Evolutionary conservation across 2,113 vertebrate species (phyloP).

Genomic region (Setophaga petechia): DNA sequence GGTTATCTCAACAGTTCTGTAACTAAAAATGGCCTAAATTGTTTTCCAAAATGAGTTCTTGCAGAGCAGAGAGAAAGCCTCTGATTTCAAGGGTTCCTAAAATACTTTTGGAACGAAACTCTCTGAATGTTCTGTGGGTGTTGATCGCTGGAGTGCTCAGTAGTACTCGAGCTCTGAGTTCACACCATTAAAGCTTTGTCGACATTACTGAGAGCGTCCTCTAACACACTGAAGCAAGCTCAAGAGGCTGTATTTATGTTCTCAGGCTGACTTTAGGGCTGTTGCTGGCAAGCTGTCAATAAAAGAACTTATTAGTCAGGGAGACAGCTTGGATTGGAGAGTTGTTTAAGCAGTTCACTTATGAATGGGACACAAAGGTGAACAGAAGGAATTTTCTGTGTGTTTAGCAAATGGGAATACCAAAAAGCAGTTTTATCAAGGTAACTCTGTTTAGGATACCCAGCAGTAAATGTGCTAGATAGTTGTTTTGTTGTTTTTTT

Average conservation of each 20-base stretch:
- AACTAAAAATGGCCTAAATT: slow-evolving; percentile 48
- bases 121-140: slow-evolving; percentile 46
- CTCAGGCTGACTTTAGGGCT: slow-evolving; percentile 61
- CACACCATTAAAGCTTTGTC: slow-evolving; percentile 60
- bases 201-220: slow-evolving; percentile 32
- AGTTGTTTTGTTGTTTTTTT: background rate
- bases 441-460: background rate
- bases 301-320: slow-evolving; percentile 46
- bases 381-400: background rate
- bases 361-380: slow-evolving; percentile 40
- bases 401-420: background rate
- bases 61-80: slow-evolving; percentile 56
- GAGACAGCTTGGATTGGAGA: slow-evolving; percentile 43
- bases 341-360: slow-evolving; percentile 10
- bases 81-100: slow-evolving; percentile 67
- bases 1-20: slow-evolving; percentile 37
- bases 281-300: slow-evolving; percentile 55
- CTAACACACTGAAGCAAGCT: slow-evolving; percentile 30
- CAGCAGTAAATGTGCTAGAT: background rate
- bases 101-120: slow-evolving; percentile 47
- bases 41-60: slow-evolving; percentile 49
- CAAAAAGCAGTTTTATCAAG: background rate
- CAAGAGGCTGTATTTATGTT: slow-evolving; percentile 61
- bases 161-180: slow-evolving; percentile 38
- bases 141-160: slow-evolving; percentile 44